Evolutionary conservation across 2,888 invertebrate species (phyloP).

Genomic region (Perithous albicinctus): DNA sequence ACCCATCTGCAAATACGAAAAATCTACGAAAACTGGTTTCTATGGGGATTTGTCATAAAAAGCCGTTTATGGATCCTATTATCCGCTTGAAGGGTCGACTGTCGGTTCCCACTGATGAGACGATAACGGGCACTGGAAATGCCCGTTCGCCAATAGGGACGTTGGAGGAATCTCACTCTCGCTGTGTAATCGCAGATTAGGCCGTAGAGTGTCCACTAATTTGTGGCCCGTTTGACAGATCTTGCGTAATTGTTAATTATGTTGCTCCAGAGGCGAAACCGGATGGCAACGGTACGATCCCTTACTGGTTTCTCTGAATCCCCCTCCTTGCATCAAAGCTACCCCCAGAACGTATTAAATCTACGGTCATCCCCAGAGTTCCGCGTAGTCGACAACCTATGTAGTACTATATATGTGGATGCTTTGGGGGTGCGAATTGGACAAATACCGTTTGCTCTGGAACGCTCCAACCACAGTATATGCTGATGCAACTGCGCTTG

Average conservation of each 20-base stretch:
- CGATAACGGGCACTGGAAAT: constrained; percentile 18
- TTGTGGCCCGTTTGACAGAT: constrained; percentile 82
- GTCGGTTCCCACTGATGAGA: constrained; percentile 9
- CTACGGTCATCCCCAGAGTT: constrained; percentile 68
- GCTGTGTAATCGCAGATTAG: constrained; percentile 53
- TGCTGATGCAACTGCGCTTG: constrained; percentile 23
- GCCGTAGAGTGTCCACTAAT: constrained; percentile 79
- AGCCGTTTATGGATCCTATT: constrained; percentile 14
- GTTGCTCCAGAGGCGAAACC: constrained; percentile 77
- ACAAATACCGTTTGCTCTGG: constrained; percentile 76
- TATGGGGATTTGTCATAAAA: background rate
- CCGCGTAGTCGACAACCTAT: constrained; percentile 2
- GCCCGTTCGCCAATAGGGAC: background rate
- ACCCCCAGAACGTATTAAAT: constrained; percentile 76
- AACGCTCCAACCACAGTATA: constrained; percentile 46
- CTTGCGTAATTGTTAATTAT: constrained; percentile 83
- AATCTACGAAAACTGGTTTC: background rate
- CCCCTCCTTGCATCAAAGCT: constrained; percentile 56
- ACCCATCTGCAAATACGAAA: background rate
- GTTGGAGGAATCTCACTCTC: background rate
- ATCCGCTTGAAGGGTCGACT: background rate
- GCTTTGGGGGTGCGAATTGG: constrained; percentile 71
- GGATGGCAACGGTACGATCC: constrained; percentile 33
- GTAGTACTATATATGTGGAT: constrained; percentile 29
- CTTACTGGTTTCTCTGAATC: constrained; percentile 43